phyloP scores from a whole-genome alignment of 2,113 vertebrate species.

The Corythaixoides concolor region DNA sequence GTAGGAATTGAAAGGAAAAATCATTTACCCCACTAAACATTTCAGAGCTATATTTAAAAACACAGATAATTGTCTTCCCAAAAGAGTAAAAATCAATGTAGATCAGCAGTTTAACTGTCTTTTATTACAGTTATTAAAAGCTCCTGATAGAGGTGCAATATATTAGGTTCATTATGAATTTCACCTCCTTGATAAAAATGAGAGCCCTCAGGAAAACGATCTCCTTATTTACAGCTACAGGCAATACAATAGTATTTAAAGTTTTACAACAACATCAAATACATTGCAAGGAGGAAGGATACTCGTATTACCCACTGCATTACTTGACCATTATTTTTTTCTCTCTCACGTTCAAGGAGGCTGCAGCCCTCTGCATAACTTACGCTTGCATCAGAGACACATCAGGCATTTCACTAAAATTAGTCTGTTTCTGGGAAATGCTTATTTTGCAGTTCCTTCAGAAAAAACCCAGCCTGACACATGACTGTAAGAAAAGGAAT shows the following conservation, averaged over 20 bases:
- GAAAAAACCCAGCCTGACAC: neutral
- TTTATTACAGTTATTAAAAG: conserved; percentile 55
- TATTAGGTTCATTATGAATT: neutral
- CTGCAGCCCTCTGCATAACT: neutral
- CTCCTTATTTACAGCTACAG: neutral
- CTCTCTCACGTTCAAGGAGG: neutral
- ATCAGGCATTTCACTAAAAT: neutral
- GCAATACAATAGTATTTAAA: neutral
- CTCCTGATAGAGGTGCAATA: neutral
- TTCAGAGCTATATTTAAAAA: conserved; percentile 7
- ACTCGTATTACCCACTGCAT: accelerated
- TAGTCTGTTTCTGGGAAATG: neutral
- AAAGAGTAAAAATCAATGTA: conserved; percentile 8
- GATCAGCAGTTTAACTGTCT: conserved; percentile 8
- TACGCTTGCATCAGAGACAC: neutral
- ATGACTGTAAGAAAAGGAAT: neutral
- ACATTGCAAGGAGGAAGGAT: neutral
- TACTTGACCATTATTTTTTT: neutral
- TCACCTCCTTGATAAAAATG: neutral
- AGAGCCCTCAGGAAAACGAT: neutral
- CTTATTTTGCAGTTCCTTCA: neutral
- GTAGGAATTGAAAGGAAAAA: neutral
- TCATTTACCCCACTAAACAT: neutral
- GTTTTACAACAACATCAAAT: neutral
- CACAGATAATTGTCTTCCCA: neutral